Conservation (phyloP, 2,888 invertebrate genomes). For the Athalia circularis region DNA sequence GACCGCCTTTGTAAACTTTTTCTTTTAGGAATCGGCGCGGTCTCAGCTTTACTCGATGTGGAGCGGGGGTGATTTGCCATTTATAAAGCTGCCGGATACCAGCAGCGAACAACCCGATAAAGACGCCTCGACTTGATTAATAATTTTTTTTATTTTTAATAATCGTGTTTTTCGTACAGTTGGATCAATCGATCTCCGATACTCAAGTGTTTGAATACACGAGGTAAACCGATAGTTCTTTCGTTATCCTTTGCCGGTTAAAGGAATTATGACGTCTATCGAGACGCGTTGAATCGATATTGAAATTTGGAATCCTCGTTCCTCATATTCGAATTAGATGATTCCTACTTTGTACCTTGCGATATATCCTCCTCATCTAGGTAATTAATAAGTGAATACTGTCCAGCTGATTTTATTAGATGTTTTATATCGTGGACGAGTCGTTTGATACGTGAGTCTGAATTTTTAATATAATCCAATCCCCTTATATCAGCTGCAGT, state of each 20-base stretch:
- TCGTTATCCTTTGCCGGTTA: slow-evolving; percentile 35
- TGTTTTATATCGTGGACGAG: too few species aligned
- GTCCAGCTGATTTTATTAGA: slow-evolving; percentile 36
- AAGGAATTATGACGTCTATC: not conserved
- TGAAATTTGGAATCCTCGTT: too few species aligned
- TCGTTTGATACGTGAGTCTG: too few species aligned
- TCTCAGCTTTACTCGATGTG: slow-evolving; percentile 75
- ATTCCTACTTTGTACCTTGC: too few species aligned
- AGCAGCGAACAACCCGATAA: slow-evolving; percentile 71
- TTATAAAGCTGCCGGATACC: slow-evolving; percentile 73
- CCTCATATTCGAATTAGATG: too few species aligned
- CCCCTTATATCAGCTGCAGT: too few species aligned
- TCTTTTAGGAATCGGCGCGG: slow-evolving; percentile 68
- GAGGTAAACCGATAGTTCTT: not conserved
- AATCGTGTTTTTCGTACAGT: not conserved
- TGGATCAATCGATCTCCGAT: too few species aligned
- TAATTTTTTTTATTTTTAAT: not conserved
- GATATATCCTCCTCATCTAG: slow-evolving; percentile 11
- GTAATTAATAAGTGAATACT: slow-evolving; percentile 40
- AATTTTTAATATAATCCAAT: too few species aligned
- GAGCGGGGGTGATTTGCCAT: slow-evolving; percentile 74
- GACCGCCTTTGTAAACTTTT: not conserved
- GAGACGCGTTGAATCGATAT: not conserved
- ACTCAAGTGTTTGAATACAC: not conserved
- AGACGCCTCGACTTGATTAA: slow-evolving; percentile 63